phyloP scores from a whole-genome alignment of 1,140 invertebrate species.

The Leptopilina clavipes region DNA sequence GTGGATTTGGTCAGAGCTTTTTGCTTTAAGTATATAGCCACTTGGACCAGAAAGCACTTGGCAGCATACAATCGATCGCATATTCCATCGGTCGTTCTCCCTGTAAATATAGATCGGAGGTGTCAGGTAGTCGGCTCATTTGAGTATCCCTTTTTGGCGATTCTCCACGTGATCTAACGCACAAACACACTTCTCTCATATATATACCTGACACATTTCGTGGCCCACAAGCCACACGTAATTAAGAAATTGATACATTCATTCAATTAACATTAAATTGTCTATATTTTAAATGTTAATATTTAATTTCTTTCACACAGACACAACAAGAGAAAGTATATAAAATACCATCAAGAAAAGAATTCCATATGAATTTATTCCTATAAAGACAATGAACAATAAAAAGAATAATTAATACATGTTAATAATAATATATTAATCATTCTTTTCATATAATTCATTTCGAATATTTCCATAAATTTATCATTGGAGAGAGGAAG shows the following conservation, averaged over 20 bases:
- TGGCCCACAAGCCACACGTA: background rate
- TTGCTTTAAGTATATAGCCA: background rate
- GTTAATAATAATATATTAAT: too few species aligned
- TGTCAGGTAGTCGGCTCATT: constrained; percentile 57
- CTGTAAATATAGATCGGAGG: constrained; percentile 67
- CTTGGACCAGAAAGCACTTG: constrained; percentile 55
- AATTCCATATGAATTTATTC: too few species aligned
- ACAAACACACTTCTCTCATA: constrained; percentile 16
- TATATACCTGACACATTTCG: constrained; percentile 6
- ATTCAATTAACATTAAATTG: background rate
- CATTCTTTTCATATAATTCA: too few species aligned
- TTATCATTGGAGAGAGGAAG: too few species aligned
- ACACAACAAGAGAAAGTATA: too few species aligned
- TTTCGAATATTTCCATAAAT: too few species aligned
- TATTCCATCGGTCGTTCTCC: constrained; percentile 71
- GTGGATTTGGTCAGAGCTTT: background rate
- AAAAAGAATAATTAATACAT: too few species aligned
- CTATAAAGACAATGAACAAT: too few species aligned
- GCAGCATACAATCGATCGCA: constrained; percentile 68
- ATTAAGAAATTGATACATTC: background rate
- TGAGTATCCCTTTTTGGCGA: constrained; percentile 60
- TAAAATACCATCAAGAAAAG: too few species aligned
- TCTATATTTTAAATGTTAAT: background rate
- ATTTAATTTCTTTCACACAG: too few species aligned
- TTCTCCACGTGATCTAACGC: constrained; percentile 57